Base-by-base conservation (phyloP, 2,797 vertebrate species). In the Dallia pectoralis region DNA sequence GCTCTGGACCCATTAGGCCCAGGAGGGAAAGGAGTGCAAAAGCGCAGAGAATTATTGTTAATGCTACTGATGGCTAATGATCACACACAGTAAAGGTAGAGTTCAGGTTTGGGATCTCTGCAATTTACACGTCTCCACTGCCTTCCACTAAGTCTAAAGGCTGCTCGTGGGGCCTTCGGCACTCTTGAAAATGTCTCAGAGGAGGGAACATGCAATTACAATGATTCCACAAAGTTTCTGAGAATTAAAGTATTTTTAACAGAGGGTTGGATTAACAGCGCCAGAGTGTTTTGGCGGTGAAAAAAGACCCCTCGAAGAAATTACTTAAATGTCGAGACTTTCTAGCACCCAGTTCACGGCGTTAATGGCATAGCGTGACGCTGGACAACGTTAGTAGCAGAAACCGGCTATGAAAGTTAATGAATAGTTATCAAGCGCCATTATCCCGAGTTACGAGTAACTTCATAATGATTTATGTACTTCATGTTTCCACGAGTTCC, bases 1-100 rank as follows among this genome's bases (percentile, higher is more conserved):
- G 87, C 84, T 84, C 78, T 75, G 77, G 84, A 89, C 85, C 87
- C 84, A 85, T 90, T 85, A 84, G 88, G 85, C 88, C 85, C 86
- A 15, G 73, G 73, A 67, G 84, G 87, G 81, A 69, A 44, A 49
- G 5, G 79, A 82, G 82, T 81, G 81, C 77, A 65, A 81, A 82
- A 82, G 81, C 82, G 77, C 82, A 83, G 80, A 79, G 80, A 81
- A 81, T 85, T 81, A 87, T 79, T 82, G 82, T 76, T 84, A 78
- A 82, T 84, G 81, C 79, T 71, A 8, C 82, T 80, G 82, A 87
- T 87, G 81, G 78, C 72, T 85, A 82, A 86, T 82, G 80, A 85
- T 87, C 79, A 76, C 40, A 8, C 65, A 1, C 73, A 80, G 78
- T 40, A 74, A 59, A 32, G 53, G 84, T 76, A 77, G 78, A 72